Evolutionary conservation across 1,140 invertebrate genomes (phyloP).

Genomic region (Drosophila bipectinata): DNA sequence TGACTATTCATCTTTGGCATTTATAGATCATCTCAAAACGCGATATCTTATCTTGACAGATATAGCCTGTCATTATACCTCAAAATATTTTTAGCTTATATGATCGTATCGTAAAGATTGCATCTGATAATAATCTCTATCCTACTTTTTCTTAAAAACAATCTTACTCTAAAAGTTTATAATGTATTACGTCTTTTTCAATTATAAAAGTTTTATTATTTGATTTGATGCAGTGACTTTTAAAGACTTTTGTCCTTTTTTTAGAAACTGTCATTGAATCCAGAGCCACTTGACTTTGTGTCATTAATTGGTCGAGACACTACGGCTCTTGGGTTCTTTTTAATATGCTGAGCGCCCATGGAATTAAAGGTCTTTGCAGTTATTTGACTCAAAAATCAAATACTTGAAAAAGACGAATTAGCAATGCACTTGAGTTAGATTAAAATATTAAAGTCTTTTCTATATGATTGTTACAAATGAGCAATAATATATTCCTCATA

Average conservation of each 20-base stretch:
- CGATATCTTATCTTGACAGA: constrained; percentile 24
- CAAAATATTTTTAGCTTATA: constrained; percentile 24
- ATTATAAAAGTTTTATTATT: too few species aligned
- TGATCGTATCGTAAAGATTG: constrained; percentile 27
- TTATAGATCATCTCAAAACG: constrained; percentile 2
- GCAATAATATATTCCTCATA: too few species aligned
- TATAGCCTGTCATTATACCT: constrained; percentile 9
- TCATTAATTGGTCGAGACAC: constrained; percentile 26
- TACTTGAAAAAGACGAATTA: not conserved
- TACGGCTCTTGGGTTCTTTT: constrained; percentile 12
- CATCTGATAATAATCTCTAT: constrained; percentile 6
- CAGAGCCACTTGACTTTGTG: constrained; percentile 15
- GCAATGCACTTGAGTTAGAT: not conserved
- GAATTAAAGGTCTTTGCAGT: constrained; percentile 45
- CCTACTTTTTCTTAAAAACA: constrained; percentile 2
- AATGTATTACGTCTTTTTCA: too few species aligned
- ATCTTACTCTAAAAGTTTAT: too few species aligned
- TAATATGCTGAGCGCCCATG: constrained; percentile 14
- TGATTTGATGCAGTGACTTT: not conserved
- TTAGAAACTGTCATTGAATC: not conserved
- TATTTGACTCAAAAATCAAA: constrained; percentile 1
- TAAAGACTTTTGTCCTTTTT: constrained; percentile 23
- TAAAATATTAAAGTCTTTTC: not conserved
- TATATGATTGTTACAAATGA: too few species aligned
- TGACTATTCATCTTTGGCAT: constrained; percentile 8